Base-by-base conservation (phyloP, 2,888 invertebrate species). In the Phalera bucephala region DNA sequence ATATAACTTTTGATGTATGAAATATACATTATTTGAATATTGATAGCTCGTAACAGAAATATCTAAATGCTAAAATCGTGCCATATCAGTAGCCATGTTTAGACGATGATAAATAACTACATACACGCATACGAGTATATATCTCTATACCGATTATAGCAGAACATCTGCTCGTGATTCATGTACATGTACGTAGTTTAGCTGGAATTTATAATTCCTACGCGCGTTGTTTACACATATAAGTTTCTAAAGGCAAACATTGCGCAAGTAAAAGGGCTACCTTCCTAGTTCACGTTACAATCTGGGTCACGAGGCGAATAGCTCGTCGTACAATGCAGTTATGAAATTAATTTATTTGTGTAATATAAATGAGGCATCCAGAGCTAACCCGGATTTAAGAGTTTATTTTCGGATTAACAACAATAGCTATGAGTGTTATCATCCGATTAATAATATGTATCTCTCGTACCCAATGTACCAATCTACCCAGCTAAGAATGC, bases 241-340 rank as follows among this genome's bases (percentile, higher is more conserved):
- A 65, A 67, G 67, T 70, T 68, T 52, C 52, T 38, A 45, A 60
- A 57, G 45, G 58, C 57, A 72, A 72, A 76, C 68, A 69, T 76
- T 74, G 63, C 65, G 64, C 62, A 64, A 66, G 67, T 44, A 45
- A 55, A 62, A 58, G 66, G 69, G 63, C 37, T 65, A 74, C 61
- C 66, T 74, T 73, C 69, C 63, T 64, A 71, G 66, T 72, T 66
- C 69, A 72, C 68, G 63, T 68, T 58, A 56, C 53, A 67, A 78
- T 73, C 61, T 80, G 53, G 82, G 80, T 80, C 73, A 80, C 64
- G 68, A 61, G 62, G 72, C 67, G 67, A 70, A 48, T 41, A 39
- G 29, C 10, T 7, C 25, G 19, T 15, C 29, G 29, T 29, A 29
- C 29, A 19, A 19, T 29, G 8, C 17, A 29, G 29, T 29, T 51